Evolutionary conservation across 2,113 vertebrate genomes (phyloP).

Genomic region (Dromaius novaehollandiae): DNA sequence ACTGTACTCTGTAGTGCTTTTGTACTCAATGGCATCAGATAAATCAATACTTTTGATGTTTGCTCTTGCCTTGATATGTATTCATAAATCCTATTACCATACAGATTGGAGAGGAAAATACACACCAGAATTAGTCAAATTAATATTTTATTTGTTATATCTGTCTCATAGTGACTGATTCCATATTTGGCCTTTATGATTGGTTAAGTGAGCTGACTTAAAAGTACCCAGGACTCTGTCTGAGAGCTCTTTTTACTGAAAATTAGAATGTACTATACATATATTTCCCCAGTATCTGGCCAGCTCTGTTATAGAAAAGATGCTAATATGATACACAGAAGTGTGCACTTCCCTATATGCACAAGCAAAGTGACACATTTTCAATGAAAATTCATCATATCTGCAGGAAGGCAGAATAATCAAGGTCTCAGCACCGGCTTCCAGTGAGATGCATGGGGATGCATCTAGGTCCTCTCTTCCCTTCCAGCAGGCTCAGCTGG

Average conservation of each 20-base stretch:
- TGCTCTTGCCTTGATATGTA: constrained; percentile 26
- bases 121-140: constrained; percentile 28
- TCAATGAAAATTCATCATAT: constrained; percentile 30
- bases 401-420: constrained; percentile 49
- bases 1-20: not conserved
- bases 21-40: not conserved
- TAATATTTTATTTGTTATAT: constrained; percentile 19
- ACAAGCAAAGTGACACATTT: not conserved
- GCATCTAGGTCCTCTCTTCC: not conserved
- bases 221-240: not conserved
- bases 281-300: not conserved
- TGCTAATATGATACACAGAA: not conserved
- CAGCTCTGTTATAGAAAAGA: not conserved
- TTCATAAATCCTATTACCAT: constrained; percentile 28
- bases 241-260: not conserved
- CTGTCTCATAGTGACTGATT: not conserved
- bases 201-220: not conserved
- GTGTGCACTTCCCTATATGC: not conserved
- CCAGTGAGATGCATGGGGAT: not conserved
- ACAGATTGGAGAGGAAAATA: not conserved
- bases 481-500: constrained; percentile 49
- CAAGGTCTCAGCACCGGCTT: constrained; percentile 3
- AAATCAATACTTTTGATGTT: constrained; percentile 57
- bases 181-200: not conserved
- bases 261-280: not conserved